A percentile compares a stretch with the other conserved stretches of the same genome.
Conservation (phyloP, 2,113 vertebrate species). For the Uropsilus gracilis region DNA sequence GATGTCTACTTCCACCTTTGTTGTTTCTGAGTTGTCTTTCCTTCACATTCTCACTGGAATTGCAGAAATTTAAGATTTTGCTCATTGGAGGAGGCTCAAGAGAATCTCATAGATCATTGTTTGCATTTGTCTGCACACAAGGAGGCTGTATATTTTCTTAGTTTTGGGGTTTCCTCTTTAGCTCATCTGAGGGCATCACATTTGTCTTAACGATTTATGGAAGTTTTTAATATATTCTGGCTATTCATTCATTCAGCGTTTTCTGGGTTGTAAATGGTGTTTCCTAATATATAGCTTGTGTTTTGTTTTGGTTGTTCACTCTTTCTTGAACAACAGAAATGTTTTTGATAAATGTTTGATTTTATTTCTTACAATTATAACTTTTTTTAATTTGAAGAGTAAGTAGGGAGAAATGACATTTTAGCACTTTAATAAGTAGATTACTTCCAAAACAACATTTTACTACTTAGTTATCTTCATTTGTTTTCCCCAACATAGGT, state of each 20-base stretch:
- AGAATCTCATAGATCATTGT: not conserved
- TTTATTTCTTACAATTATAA: no score
- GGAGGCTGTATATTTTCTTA: not conserved
- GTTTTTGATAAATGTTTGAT: no score
- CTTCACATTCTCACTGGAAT: not conserved
- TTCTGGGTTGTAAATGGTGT: not conserved
- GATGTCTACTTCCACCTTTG: not conserved
- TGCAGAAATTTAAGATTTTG: not conserved
- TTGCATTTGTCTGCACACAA: not conserved
- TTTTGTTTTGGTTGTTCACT: not conserved
- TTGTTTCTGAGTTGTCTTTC: not conserved
- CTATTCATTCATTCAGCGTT: not conserved
- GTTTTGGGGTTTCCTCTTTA: not conserved
- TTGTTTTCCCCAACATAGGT: no score
- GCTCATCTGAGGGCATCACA: not conserved
- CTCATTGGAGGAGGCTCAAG: not conserved
- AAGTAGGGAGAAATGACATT: no score
- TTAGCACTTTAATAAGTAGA: no score
- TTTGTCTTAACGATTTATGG: constrained; percentile 14
- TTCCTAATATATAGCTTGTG: not conserved
- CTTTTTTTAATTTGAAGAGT: no score
- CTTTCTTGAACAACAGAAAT: not conserved
- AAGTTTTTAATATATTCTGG: not conserved
- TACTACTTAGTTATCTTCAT: no score
- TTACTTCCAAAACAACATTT: no score